These are phyloP conservation scores for Eugnorisma glareosa DNA, from an alignment of 2,888 invertebrate genomes.

Conservation along the genomic window DNA sequence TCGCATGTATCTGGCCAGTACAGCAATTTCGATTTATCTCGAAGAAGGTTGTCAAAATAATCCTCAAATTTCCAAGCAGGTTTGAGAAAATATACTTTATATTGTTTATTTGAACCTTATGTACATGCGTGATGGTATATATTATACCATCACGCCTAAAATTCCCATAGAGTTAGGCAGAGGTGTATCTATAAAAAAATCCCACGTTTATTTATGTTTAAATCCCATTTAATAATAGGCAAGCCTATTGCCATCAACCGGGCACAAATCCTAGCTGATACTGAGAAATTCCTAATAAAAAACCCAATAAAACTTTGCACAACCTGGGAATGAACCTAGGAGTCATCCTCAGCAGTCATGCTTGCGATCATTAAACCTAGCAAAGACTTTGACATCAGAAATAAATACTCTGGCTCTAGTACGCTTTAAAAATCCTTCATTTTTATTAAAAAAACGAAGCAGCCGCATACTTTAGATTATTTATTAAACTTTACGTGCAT, in stretches of 20 bases:
- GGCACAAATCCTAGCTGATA: neutral
- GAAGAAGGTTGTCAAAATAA: no score
- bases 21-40: no score
- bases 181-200: neutral
- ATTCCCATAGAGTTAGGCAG: neutral
- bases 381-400: no score
- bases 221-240: neutral
- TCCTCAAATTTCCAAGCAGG: no score
- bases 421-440: no score
- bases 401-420: no score
- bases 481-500: neutral
- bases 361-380: neutral
- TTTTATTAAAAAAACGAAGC: no score
- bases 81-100: no score
- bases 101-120: neutral
- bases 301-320: no score
- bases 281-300: neutral
- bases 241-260: neutral
- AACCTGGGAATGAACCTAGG: neutral
- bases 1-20: no score
- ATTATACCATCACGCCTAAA: neutral
- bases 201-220: neutral
- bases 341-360: neutral
- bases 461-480: neutral
- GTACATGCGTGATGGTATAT: no score